Percentiles rank a stretch among this genome's conserved stretches.
Evolutionary conservation across 1,140 invertebrate genomes (phyloP).

Genomic region (Mactra quadrangularis): DNA sequence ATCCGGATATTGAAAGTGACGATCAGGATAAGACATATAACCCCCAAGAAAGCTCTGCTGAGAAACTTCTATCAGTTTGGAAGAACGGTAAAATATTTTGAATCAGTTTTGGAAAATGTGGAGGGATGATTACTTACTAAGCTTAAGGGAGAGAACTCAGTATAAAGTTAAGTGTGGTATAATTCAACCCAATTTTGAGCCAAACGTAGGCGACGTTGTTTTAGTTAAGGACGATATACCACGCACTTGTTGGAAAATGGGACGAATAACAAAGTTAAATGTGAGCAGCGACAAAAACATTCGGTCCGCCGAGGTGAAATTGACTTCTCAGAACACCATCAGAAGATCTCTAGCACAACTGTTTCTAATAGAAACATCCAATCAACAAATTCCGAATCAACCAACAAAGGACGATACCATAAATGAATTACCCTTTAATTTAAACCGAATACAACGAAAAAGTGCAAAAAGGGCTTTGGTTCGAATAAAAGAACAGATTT

Average conservation of each 20-base stretch:
- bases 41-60: background rate
- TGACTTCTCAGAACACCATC: too few relatives aligned
- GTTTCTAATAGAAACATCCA: too few relatives aligned
- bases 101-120: conserved; percentile 7
- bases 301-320: too few relatives aligned
- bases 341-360: too few relatives aligned
- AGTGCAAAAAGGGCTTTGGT: too few relatives aligned
- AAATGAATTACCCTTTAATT: too few relatives aligned
- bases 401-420: too few relatives aligned
- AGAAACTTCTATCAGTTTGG: background rate
- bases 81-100: background rate
- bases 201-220: background rate
- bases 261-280: background rate
- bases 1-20: conserved; percentile 14
- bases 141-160: background rate
- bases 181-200: background rate
- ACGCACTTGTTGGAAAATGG: background rate
- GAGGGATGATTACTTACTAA: background rate
- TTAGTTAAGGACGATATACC: conserved; percentile 3
- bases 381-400: too few relatives aligned
- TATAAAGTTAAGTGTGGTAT: background rate
- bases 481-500: too few relatives aligned
- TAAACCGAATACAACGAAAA: too few relatives aligned
- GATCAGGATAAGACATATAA: conserved; percentile 6
- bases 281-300: too few relatives aligned